Conservation (phyloP, 2,888 invertebrate genomes). For the Dicyrtomina minuta region DNA sequence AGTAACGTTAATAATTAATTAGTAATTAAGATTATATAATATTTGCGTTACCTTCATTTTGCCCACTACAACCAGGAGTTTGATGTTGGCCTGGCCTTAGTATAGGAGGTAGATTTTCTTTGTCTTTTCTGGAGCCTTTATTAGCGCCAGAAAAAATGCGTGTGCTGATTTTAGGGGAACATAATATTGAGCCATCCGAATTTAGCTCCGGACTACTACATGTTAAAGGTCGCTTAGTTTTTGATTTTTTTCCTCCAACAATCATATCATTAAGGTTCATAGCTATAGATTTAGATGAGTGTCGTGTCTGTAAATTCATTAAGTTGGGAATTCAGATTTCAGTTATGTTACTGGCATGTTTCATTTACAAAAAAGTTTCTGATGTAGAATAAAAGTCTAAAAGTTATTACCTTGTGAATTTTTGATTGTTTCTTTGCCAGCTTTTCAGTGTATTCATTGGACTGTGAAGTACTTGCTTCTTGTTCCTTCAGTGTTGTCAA, state of each 20-base stretch:
- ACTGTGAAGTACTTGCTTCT: neutral
- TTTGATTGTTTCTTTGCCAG: neutral
- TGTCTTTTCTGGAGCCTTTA: neutral
- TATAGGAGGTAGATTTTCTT: constrained; percentile 11
- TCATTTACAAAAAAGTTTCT: no score
- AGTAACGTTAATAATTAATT: no score
- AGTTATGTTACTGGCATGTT: neutral
- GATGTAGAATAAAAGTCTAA: neutral
- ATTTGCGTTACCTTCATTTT: constrained; percentile 1
- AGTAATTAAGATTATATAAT: neutral
- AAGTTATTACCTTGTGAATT: neutral
- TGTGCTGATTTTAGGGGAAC: neutral
- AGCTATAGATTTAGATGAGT: constrained; percentile 20
- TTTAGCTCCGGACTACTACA: neutral
- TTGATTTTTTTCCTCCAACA: constrained; percentile 3
- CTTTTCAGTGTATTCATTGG: neutral
- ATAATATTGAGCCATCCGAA: neutral
- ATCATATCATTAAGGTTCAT: constrained; percentile 22
- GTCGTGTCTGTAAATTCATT: constrained; percentile 4
- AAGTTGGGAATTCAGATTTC: neutral
- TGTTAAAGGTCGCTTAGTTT: neutral
- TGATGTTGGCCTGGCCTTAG: neutral
- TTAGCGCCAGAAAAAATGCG: neutral
- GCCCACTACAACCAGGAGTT: neutral
- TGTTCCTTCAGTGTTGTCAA: neutral